These are phyloP conservation scores for Lophura nycthemera DNA, from an alignment of 2,113 vertebrate genomes.

Conservation along the genomic window DNA sequence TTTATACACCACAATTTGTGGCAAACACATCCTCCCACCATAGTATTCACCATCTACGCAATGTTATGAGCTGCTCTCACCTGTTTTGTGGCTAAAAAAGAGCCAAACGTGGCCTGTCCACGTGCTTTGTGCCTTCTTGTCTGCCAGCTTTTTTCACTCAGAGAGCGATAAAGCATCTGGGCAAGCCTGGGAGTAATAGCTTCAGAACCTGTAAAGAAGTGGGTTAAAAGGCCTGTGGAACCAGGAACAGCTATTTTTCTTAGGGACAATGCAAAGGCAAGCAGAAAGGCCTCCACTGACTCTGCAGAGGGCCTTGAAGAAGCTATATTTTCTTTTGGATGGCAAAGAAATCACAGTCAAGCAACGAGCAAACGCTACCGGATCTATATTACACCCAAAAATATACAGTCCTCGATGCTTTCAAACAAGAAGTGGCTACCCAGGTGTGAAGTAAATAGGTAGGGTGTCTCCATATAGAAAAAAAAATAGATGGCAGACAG, in stretches of 20 bases:
- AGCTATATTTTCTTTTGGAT: neutral
- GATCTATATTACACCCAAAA: neutral
- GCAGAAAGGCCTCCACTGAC: neutral
- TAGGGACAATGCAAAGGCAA: neutral
- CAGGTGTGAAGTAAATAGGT: neutral
- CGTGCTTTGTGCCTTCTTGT: neutral
- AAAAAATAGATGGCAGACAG: neutral
- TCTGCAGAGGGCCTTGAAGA: neutral
- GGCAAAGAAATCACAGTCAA: neutral
- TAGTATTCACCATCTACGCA: neutral
- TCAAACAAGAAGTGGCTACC: neutral
- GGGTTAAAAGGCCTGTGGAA: neutral
- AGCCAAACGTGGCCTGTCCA: neutral
- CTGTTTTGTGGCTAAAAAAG: neutral
- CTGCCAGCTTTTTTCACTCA: neutral
- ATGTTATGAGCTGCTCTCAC: neutral
- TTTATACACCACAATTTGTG: neutral
- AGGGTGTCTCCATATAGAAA: neutral
- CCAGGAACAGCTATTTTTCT: neutral
- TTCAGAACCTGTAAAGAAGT: neutral
- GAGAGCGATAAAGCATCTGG: neutral
- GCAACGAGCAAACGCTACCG: neutral
- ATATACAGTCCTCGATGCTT: neutral
- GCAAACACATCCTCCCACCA: rapidly evolving
- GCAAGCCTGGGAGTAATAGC: neutral